Conservation (phyloP, 2,888 invertebrate species). For the Chydorus sphaericus region DNA sequence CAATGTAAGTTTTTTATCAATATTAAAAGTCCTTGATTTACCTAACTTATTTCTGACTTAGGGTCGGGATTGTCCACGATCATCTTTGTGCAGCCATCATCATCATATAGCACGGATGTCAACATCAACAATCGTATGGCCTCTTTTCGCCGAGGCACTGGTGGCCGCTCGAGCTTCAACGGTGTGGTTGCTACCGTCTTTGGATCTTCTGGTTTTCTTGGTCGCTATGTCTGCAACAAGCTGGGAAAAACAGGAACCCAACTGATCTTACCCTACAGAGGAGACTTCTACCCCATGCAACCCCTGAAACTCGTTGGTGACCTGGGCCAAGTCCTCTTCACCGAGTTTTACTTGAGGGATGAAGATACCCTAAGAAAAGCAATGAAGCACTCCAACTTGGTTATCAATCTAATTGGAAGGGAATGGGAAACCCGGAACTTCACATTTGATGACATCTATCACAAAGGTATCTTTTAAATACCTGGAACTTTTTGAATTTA, state of each 20-base stretch:
- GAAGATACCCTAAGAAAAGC: slow-evolving; percentile 69
- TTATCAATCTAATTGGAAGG: slow-evolving; percentile 82
- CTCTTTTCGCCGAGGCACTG: slow-evolving; percentile 63
- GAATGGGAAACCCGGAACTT: slow-evolving; percentile 88
- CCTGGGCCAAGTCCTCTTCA: slow-evolving; percentile 84
- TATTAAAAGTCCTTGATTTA: not conserved
- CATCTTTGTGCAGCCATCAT: not conserved
- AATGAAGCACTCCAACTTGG: slow-evolving; percentile 90
- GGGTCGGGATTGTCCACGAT: not conserved
- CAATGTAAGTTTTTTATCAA: not conserved
- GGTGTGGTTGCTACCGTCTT: slow-evolving; percentile 97
- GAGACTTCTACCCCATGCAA: slow-evolving; percentile 63
- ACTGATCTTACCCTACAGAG: slow-evolving; percentile 83
- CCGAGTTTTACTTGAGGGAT: slow-evolving; percentile 68
- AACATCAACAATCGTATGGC: slow-evolving; percentile 16
- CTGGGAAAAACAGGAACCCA: slow-evolving; percentile 77
- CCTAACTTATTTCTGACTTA: not conserved
- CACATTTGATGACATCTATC: slow-evolving; percentile 70
- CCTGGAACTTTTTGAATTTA: not conserved
- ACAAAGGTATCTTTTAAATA: slow-evolving; percentile 38
- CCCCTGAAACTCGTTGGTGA: slow-evolving; percentile 78
- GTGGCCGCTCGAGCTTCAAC: slow-evolving; percentile 89
- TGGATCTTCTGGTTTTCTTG: slow-evolving; percentile 73
- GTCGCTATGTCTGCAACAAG: slow-evolving; percentile 71
- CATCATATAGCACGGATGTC: slow-evolving; percentile 9